These are phyloP conservation scores for Acanthis flammea DNA, from an alignment of 2,797 vertebrate species.

Conservation along the genomic window DNA sequence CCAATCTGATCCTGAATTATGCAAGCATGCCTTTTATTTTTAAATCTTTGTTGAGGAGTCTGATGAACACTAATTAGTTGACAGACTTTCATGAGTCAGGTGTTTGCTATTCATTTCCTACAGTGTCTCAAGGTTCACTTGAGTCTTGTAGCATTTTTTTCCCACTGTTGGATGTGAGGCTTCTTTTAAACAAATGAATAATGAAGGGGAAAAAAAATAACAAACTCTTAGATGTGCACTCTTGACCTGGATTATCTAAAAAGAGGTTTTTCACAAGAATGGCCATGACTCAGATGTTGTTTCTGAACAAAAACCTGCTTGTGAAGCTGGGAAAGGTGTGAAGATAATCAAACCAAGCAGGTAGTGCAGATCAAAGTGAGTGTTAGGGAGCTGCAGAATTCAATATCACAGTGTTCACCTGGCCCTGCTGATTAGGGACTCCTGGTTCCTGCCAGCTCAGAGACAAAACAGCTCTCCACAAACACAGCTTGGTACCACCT, in stretches of 20 bases:
- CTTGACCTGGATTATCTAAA: slow-evolving; percentile 5
- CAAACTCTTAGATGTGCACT: not conserved
- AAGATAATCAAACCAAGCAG: not conserved
- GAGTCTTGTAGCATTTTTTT: not conserved
- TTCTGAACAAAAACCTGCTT: not conserved
- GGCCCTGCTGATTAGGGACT: not conserved
- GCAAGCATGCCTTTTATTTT: not conserved
- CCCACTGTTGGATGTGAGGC: not conserved
- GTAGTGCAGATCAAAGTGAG: not conserved
- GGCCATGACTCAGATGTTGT: not conserved
- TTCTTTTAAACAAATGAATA: not conserved
- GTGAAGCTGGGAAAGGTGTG: not conserved
- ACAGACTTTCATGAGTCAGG: not conserved
- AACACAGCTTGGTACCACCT: not conserved
- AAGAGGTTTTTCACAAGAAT: not conserved
- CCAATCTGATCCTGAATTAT: not conserved
- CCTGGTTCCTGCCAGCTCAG: not conserved
- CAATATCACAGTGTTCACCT: fast-evolving
- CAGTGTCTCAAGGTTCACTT: not conserved
- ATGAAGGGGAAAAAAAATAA: not conserved
- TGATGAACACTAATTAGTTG: not conserved
- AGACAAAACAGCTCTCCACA: not conserved
- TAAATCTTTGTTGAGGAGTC: not conserved
- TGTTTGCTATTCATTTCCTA: not conserved
- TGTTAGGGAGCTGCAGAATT: not conserved